Conservation (phyloP, 2,113 vertebrate genomes). For the Podilymbus podiceps region DNA sequence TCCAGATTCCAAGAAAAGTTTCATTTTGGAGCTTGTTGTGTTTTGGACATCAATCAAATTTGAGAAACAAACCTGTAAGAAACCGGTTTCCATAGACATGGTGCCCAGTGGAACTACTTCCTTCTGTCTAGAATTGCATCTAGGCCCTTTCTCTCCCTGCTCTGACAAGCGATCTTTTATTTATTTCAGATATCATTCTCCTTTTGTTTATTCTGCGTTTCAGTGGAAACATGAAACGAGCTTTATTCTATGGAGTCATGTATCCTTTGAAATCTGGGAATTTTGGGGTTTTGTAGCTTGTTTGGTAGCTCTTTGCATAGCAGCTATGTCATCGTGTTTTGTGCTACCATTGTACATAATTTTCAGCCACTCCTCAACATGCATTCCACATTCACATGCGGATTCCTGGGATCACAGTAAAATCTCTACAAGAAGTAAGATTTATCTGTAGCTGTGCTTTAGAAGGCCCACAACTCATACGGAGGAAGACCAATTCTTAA, state of each 20-base stretch:
- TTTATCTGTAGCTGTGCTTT: neutral
- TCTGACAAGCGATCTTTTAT: neutral
- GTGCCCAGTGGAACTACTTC: neutral
- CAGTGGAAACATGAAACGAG: conserved; percentile 75
- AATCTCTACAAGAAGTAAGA: neutral
- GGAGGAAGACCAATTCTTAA: neutral
- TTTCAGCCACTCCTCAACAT: neutral
- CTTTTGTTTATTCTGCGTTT: conserved; percentile 85
- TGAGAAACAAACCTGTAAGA: neutral
- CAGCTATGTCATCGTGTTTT: neutral
- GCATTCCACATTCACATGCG: neutral
- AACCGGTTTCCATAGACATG: neutral
- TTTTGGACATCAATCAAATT: neutral
- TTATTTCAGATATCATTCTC: conserved; percentile 83
- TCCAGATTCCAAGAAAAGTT: neutral
- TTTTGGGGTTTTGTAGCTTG: neutral
- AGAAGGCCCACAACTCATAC: neutral
- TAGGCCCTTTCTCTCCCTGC: neutral
- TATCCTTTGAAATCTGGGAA: conserved; percentile 80
- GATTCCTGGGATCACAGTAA: neutral
- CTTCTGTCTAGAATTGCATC: neutral
- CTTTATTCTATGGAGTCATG: conserved; percentile 74
- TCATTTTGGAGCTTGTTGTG: neutral
- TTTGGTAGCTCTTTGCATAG: neutral
- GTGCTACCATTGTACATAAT: neutral